Percentiles rank a stretch among this genome's conserved stretches.
phyloP scores from a whole-genome alignment of 2,113 vertebrate species.

The Poecile atricapillus region DNA sequence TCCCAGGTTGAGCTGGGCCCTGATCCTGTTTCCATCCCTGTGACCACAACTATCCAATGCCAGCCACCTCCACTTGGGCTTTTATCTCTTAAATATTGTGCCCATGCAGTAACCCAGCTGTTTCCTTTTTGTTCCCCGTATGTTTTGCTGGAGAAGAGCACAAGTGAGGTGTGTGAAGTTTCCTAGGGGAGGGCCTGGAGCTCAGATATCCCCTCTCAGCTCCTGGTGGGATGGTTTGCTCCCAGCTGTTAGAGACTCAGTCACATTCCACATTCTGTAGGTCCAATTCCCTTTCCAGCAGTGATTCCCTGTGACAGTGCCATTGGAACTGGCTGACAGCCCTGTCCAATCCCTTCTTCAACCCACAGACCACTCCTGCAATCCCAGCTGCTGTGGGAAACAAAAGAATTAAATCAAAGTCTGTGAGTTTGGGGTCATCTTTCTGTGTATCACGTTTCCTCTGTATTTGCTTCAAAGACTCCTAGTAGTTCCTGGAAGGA shows the following conservation, averaged over 20 bases:
- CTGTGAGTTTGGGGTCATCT: neutral
- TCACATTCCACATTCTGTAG: rapidly evolving
- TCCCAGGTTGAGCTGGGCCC: neutral
- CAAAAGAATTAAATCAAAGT: neutral
- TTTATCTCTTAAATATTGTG: neutral
- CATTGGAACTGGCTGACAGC: neutral
- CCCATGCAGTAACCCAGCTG: neutral
- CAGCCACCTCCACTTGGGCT: neutral
- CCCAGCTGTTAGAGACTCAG: neutral
- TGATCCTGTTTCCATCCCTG: neutral
- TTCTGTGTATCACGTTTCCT: neutral
- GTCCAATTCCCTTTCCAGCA: neutral
- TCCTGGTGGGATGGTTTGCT: neutral
- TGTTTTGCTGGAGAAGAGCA: neutral
- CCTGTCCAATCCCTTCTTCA: rapidly evolving
- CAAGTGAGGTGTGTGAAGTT: neutral
- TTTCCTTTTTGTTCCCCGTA: neutral
- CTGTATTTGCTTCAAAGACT: neutral
- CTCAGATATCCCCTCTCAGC: neutral
- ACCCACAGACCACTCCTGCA: neutral
- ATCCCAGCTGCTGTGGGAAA: neutral
- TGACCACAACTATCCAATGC: neutral
- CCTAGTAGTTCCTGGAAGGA: neutral
- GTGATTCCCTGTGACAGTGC: too few relatives aligned
- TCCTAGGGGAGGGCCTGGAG: neutral